Evolutionary conservation across 2,113 vertebrate species (phyloP).

Genomic region (Thomomys bottae): DNA sequence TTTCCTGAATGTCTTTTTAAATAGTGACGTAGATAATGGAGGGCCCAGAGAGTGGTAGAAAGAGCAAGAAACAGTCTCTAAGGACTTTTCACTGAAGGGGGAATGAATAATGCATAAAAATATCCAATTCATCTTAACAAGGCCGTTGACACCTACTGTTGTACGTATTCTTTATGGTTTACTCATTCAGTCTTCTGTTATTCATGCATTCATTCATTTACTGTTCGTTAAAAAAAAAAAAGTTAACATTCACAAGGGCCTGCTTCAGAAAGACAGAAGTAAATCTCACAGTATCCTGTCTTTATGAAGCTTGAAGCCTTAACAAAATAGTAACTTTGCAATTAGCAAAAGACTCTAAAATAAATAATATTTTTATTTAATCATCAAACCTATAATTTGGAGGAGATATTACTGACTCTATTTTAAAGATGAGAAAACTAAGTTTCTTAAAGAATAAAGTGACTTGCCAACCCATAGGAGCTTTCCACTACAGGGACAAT

Average conservation of each 20-base stretch:
- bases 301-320: background rate
- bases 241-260: background rate
- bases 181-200: background rate
- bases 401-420: background rate
- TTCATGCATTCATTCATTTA: background rate
- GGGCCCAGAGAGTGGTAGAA: background rate
- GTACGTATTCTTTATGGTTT: background rate
- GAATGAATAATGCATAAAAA: background rate
- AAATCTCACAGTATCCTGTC: background rate
- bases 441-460: conserved; percentile 4
- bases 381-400: background rate
- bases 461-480: background rate
- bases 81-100: background rate
- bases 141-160: background rate
- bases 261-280: background rate
- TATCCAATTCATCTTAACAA: background rate
- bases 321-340: background rate
- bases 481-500: background rate
- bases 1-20: background rate
- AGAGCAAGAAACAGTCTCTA: background rate
- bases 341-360: background rate
- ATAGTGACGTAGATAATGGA: background rate
- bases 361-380: background rate
- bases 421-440: background rate
- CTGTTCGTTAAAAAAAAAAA: background rate